These are phyloP conservation scores for Syngnathus scovelli DNA, from an alignment of 2,113 vertebrate genomes.

Conservation along the genomic window DNA sequence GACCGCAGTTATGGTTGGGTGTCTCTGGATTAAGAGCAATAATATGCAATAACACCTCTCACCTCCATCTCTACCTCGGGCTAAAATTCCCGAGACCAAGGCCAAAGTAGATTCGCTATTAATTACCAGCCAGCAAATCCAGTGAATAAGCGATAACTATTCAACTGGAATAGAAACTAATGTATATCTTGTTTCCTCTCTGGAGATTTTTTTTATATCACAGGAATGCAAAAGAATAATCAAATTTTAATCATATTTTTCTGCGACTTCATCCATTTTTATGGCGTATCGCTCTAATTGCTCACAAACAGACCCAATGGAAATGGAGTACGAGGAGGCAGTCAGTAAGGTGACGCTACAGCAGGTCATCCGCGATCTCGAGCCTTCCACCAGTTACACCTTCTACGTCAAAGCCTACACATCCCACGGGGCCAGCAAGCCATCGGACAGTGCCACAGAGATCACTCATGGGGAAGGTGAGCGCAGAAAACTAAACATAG, in stretches of 20 bases:
- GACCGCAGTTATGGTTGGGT: constrained; percentile 45
- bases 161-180: constrained; percentile 37
- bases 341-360: constrained; percentile 92
- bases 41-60: constrained; percentile 46
- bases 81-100: constrained; percentile 28
- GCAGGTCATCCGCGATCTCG: constrained; percentile 88
- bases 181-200: constrained; percentile 37
- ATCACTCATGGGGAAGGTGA: constrained; percentile 93
- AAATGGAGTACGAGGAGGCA: constrained; percentile 96
- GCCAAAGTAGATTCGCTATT: constrained; percentile 44
- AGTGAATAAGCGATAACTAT: constrained; percentile 42
- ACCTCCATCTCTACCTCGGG: constrained; percentile 20
- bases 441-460: constrained; percentile 77
- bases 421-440: constrained; percentile 89
- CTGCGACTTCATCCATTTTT: not conserved
- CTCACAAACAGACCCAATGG: constrained; percentile 75
- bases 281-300: constrained; percentile 2
- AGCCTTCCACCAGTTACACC: constrained; percentile 91
- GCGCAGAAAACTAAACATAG: constrained; percentile 40
- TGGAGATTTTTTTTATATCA: constrained; percentile 16
- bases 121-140: constrained; percentile 45
- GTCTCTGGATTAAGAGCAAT: constrained; percentile 54
- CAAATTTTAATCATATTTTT: not conserved
- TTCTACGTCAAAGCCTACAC: constrained; percentile 98
- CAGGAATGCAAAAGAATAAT: not conserved